Base-by-base conservation (phyloP, 92 coral and sea anemone genomes). In the Montipora capitata region DNA sequence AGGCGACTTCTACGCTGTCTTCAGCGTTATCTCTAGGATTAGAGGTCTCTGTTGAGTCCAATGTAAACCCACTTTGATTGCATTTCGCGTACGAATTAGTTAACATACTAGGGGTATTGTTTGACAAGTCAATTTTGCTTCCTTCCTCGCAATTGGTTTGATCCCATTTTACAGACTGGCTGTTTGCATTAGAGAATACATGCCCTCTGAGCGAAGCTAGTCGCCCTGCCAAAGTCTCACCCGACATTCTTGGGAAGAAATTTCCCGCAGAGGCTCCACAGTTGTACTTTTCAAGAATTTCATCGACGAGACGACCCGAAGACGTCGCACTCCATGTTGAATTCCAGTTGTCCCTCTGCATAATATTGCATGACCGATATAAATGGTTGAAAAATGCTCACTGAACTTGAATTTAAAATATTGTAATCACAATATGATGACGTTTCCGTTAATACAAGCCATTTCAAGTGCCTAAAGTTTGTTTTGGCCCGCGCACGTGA, bases 61-160 rank as follows among this genome's bases (percentile, higher is more conserved):
- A 82, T 41, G 20, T 76, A 82, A 88, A 66, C 83, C 65, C 88
- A 81, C 77, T 67, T 68, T 84, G 85, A 79, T 88, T 91, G 76
- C 73, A 42, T 71, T 76, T 39, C 7, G 70, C 43, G 89, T 64
- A 82, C 38, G 75, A 58, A 76, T 76, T 52, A 17, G 89, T 76
- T 85, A 85, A 39, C 79, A 51, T 49, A 76, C 44, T 90, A 84
- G 96, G 94, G 88, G 94, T 68, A 72, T 84, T 89, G 76, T 88
- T 87, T 91, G 98, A 91, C 85, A 94, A 91, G 91, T 82, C 93
- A 85, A 91, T 88, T 79, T 81, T 65, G 69, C 85, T 73, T 81
- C 85, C 91, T 69, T 78, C 74, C 59, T 76, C 68, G 87, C 85
- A 90, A 95, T 95, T 95, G 98, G 96, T 81, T 88, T 93, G 91